Percentiles rank a stretch among this genome's conserved stretches.
Conservation (phyloP, 2,888 invertebrate species). For the Frankliniella intonsa region DNA sequence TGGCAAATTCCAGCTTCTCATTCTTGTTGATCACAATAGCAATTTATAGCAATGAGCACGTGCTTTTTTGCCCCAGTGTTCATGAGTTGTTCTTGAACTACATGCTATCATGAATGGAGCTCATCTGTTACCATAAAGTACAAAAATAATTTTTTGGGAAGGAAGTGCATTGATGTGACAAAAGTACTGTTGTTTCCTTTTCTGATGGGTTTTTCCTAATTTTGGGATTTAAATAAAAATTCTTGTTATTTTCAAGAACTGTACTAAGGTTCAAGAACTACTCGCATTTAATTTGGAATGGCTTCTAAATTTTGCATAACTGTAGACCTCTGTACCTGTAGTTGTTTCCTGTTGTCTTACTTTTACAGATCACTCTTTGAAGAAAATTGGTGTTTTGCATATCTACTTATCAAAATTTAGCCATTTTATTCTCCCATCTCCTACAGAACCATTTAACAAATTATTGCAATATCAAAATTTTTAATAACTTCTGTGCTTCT, state of each 20-base stretch:
- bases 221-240: neutral
- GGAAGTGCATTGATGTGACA: too few relatives aligned
- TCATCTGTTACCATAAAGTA: neutral
- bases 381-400: too few relatives aligned
- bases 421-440: too few relatives aligned
- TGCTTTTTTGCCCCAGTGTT: neutral
- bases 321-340: neutral
- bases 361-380: too few relatives aligned
- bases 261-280: neutral
- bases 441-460: too few relatives aligned
- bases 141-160: too few relatives aligned
- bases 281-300: neutral
- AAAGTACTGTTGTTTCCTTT: neutral
- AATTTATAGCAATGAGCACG: neutral
- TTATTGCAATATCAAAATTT: too few relatives aligned
- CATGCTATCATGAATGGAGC: neutral
- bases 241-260: neutral
- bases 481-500: too few relatives aligned
- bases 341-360: too few relatives aligned
- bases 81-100: neutral
- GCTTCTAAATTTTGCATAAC: neutral
- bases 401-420: too few relatives aligned
- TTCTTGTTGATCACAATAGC: slow-evolving; percentile 9
- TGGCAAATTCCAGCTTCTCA: slow-evolving; percentile 16
- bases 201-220: too few relatives aligned